These are phyloP conservation scores for Harmothoe impar DNA, from an alignment of 2,888 invertebrate genomes.

Conservation along the genomic window DNA sequence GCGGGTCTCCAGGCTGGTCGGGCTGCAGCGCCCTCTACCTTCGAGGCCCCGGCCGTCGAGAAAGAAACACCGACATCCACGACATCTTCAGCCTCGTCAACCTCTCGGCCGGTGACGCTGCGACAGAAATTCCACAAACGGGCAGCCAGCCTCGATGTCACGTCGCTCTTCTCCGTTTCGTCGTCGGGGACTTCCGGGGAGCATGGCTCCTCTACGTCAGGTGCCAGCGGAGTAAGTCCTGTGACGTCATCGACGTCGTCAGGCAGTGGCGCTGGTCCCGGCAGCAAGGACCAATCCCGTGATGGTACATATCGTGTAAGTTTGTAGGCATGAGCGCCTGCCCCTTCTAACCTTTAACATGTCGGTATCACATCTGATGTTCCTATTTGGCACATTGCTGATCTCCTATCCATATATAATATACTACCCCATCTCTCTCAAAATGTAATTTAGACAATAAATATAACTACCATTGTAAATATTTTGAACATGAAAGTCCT, in stretches of 20 bases:
- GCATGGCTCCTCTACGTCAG: slow-evolving; percentile 39
- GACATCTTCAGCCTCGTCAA: not conserved
- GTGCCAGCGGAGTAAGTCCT: not conserved
- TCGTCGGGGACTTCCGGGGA: slow-evolving; percentile 35
- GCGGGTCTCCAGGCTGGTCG: slow-evolving; percentile 67
- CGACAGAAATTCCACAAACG: slow-evolving; percentile 50
- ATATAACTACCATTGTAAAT: no score
- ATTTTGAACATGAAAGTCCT: no score
- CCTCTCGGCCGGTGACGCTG: slow-evolving; percentile 2
- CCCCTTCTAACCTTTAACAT: slow-evolving; percentile 60
- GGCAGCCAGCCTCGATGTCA: slow-evolving; percentile 57
- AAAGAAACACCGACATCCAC: not conserved
- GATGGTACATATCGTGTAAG: slow-evolving; percentile 58
- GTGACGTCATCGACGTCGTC: slow-evolving; percentile 33
- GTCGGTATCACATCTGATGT: slow-evolving; percentile 28
- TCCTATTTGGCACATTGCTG: not conserved
- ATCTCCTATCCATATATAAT: no score
- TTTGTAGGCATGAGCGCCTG: slow-evolving; percentile 60
- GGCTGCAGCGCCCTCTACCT: slow-evolving; percentile 69
- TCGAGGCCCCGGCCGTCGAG: slow-evolving; percentile 2
- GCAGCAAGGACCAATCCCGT: slow-evolving; percentile 58
- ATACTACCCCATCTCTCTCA: no score
- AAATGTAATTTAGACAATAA: no score
- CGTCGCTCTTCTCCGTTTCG: slow-evolving; percentile 62
- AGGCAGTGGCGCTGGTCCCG: slow-evolving; percentile 32